Base-by-base conservation (phyloP, 1,140 invertebrate species). In the Acromyrmex heyeri region DNA sequence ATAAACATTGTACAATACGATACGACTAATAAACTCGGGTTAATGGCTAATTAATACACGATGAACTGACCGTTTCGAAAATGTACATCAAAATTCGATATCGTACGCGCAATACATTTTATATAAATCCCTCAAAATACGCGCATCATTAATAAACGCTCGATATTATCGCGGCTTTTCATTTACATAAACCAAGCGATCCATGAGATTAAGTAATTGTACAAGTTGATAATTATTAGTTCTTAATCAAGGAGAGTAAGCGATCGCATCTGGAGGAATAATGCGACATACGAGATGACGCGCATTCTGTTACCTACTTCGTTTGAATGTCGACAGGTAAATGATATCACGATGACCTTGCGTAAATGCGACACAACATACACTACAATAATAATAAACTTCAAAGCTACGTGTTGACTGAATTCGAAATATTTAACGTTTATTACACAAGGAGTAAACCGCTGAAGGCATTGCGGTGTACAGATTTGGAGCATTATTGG, bases 21-120 rank as follows among this genome's bases (percentile, higher is more conserved):
- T 14, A 21, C 34, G 64, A 21, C 38, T 14, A 67, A 67, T 67
- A 44, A 48, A 67, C n/a, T 21, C 34, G n/a, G 34, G 10, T 67
- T 48, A 67, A 67, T 65, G 30, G 64, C 64, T 65, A 38, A 38
- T 67, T 67, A 67, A 67, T 67, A 48, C n/a, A n/a, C 34, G 10
- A 67, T 38, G 38, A 67, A 48, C 34, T n/a, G 30, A 21, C 34
- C 34, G 38, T 67, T 65, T 67, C 30, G n/a, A 67, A 67, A 67
- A 44, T 67, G 64, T 44, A 44, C 64, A 21, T n/a, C 30, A 44
- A 67, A 67, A 67, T 67, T 44, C 30, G 8, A 16, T 34, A n/a
- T 18, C 8, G 16, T 65, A 34, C 16, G 62, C 7, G 10, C n/a
- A 34, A 34, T 16, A 34, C 27, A 14, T 67, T 67, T 67, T 38